These are phyloP conservation scores for Melanotaenia duboulayi DNA, from an alignment of 2,113 vertebrate species.

Conservation along the genomic window DNA sequence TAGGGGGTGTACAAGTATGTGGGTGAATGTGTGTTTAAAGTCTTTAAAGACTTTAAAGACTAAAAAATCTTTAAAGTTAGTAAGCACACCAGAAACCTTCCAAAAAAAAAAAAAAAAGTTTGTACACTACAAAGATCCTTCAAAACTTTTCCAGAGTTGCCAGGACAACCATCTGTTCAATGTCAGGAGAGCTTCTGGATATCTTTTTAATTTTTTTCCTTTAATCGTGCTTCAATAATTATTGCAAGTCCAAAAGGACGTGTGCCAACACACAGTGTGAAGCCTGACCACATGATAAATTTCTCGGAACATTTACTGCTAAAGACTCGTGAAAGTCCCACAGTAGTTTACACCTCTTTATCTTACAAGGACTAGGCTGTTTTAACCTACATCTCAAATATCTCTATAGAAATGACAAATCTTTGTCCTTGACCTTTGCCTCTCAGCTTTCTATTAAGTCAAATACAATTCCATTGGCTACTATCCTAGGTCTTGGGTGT, in stretches of 20 bases:
- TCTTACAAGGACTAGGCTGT: slow-evolving; percentile 40
- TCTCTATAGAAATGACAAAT: slow-evolving; percentile 36
- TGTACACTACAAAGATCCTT: slow-evolving; percentile 19
- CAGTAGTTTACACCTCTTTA: slow-evolving; percentile 48
- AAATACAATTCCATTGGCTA: slow-evolving; percentile 58
- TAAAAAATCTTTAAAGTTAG: slow-evolving; percentile 29
- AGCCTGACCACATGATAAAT: slow-evolving; percentile 36
- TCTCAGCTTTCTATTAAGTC: slow-evolving; percentile 47
- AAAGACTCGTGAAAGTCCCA: slow-evolving; percentile 60
- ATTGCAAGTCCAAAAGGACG: slow-evolving; percentile 21
- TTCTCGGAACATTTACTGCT: slow-evolving; percentile 71
- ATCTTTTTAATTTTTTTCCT: neutral
- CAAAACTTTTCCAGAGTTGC: slow-evolving; percentile 32
- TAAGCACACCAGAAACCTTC: slow-evolving; percentile 50
- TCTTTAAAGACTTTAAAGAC: too few species aligned
- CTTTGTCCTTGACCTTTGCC: slow-evolving; percentile 31
- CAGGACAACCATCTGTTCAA: slow-evolving; percentile 17
- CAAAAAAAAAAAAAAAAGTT: slow-evolving; percentile 36
- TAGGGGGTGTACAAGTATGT: slow-evolving; percentile 35
- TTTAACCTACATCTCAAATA: slow-evolving; percentile 32
- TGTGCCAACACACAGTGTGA: slow-evolving; percentile 26
- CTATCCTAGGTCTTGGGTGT: slow-evolving; percentile 52
- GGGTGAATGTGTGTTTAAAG: slow-evolving; percentile 23
- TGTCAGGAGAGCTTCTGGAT: slow-evolving; percentile 26
- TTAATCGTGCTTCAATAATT: slow-evolving; percentile 18